phyloP scores from a whole-genome alignment of 2,797 vertebrate genomes.

The Enteromius fasciolatus region DNA sequence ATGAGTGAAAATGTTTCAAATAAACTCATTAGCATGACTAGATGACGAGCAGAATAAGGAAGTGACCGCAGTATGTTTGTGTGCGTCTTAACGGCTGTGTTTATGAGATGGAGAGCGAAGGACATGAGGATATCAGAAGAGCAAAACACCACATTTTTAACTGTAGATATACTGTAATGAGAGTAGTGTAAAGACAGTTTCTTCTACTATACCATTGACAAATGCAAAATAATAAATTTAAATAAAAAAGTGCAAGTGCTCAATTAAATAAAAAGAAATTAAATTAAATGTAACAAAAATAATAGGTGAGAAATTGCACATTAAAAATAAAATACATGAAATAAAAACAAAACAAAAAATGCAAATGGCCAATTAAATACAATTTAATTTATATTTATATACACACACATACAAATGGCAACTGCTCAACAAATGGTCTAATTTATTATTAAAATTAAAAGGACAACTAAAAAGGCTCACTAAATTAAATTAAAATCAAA shows the following conservation, averaged over 20 bases:
- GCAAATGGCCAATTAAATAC: too few species aligned
- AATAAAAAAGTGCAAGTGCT: neutral
- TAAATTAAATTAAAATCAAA: neutral
- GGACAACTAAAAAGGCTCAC: neutral
- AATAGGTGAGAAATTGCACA: too few species aligned
- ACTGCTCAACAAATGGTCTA: neutral
- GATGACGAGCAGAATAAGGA: slow-evolving; percentile 48
- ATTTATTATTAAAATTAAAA: neutral
- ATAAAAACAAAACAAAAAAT: too few species aligned
- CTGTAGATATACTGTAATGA: neutral
- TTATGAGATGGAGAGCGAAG: slow-evolving; percentile 34
- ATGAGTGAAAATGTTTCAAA: slow-evolving; percentile 53
- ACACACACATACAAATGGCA: neutral
- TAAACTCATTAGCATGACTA: slow-evolving; percentile 59
- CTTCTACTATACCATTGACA: neutral
- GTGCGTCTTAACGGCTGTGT: slow-evolving; percentile 21
- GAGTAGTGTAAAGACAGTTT: neutral
- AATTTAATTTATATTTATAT: too few species aligned
- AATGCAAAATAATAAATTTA: neutral
- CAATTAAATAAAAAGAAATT: neutral
- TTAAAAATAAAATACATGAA: too few species aligned
- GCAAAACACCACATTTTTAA: neutral
- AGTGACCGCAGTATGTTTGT: slow-evolving; percentile 25
- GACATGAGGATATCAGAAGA: slow-evolving; percentile 36
- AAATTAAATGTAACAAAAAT: too few species aligned